Evolutionary conservation across 2,797 vertebrate species (phyloP).

Genomic region (Syngnathus rostellatus): DNA sequence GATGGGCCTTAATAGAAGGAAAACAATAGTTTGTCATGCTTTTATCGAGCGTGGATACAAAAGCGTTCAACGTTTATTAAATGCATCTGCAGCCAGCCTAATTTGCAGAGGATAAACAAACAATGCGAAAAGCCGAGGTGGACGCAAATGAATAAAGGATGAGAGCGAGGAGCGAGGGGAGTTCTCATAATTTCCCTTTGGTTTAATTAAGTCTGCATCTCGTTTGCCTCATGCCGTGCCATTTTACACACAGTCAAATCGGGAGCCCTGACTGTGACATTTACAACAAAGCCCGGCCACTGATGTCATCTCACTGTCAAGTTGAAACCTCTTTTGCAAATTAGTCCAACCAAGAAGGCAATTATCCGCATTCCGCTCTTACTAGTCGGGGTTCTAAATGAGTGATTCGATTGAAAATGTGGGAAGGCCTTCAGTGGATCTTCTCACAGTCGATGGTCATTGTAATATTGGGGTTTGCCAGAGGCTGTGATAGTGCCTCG

Average conservation of each 20-base stretch:
- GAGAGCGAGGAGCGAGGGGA: neutral
- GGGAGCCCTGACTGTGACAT: slow-evolving; percentile 10
- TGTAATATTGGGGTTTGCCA: slow-evolving; percentile 35
- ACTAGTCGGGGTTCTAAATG: neutral
- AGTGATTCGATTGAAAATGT: slow-evolving; percentile 4
- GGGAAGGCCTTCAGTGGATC: slow-evolving; percentile 36
- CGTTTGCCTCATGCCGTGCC: slow-evolving; percentile 36
- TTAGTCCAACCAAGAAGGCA: neutral
- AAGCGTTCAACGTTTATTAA: slow-evolving; percentile 20
- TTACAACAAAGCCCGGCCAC: slow-evolving; percentile 12
- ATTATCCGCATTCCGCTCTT: neutral
- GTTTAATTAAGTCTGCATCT: slow-evolving; percentile 63
- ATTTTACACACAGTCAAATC: slow-evolving; percentile 44
- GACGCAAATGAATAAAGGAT: neutral
- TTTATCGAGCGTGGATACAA: neutral
- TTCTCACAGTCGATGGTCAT: slow-evolving; percentile 39
- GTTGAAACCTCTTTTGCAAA: slow-evolving; percentile 24
- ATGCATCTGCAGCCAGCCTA: neutral
- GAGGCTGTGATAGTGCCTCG: slow-evolving; percentile 30
- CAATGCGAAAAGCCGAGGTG: slow-evolving; percentile 14
- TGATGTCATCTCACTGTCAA: slow-evolving; percentile 17
- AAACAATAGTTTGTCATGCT: slow-evolving; percentile 24
- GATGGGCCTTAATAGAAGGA: slow-evolving; percentile 34
- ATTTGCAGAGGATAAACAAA: slow-evolving; percentile 1
- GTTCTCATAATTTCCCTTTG: slow-evolving; percentile 57